phyloP scores from a whole-genome alignment of 2,113 vertebrate genomes.

The Micromys minutus region DNA sequence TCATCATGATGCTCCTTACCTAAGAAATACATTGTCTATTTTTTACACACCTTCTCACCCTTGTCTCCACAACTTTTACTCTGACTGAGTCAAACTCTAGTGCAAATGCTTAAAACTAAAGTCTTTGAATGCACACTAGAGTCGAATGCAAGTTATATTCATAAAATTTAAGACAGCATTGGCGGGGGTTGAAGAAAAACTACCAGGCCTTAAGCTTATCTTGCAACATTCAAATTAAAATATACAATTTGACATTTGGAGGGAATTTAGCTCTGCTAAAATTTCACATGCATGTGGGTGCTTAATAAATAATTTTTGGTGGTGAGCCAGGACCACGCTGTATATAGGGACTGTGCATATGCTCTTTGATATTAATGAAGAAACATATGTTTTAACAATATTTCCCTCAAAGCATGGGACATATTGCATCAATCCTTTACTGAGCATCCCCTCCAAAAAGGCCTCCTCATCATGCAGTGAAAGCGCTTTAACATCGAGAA shows the following conservation, averaged over 20 bases:
- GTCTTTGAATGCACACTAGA: neutral
- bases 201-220: neutral
- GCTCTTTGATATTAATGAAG: conserved; percentile 69
- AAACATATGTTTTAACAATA: conserved; percentile 75
- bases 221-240: conserved; percentile 63
- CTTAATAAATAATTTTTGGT: conserved; percentile 77
- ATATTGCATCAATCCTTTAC: conserved; percentile 68
- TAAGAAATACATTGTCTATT: neutral
- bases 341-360: conserved; percentile 64
- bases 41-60: neutral
- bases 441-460: conserved; percentile 66
- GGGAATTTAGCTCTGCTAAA: conserved; percentile 60
- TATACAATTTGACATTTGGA: conserved; percentile 74
- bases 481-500: conserved; percentile 65
- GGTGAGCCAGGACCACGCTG: conserved; percentile 49
- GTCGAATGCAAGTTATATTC: neutral
- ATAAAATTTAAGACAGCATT: conserved; percentile 12
- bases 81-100: neutral
- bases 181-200: neutral
- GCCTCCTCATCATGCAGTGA: conserved; percentile 55
- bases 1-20: neutral
- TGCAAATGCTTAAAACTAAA: conserved; percentile 1
- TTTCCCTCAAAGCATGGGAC: conserved; percentile 66
- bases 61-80: neutral
- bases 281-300: conserved; percentile 69